phyloP scores from a whole-genome alignment of 2,797 vertebrate genomes.

The Pteropus rufus region DNA sequence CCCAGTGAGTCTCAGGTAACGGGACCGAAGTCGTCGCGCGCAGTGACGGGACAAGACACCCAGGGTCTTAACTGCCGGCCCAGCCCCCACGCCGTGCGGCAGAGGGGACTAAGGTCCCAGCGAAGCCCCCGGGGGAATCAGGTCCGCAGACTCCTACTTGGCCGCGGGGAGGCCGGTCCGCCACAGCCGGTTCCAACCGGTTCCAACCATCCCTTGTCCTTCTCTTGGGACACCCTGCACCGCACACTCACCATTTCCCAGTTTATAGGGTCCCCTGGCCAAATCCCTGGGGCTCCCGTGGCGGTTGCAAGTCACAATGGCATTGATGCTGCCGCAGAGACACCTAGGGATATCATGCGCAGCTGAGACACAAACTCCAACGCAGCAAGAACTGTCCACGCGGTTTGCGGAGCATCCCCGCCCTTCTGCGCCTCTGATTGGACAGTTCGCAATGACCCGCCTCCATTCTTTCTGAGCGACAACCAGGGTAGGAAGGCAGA shows the following conservation, averaged over 20 bases:
- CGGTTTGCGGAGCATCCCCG: no score
- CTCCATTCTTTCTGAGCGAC: background rate
- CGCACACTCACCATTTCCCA: background rate
- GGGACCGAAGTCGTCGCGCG: background rate
- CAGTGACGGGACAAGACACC: no score
- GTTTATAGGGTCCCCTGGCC: background rate
- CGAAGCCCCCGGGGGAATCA: background rate
- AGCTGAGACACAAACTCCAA: fast-evolving
- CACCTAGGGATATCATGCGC: fast-evolving
- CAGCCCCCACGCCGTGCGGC: background rate
- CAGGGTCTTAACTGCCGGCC: background rate
- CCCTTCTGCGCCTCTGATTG: background rate
- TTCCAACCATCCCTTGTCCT: background rate
- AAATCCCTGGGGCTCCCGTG: background rate
- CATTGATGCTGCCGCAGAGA: background rate
- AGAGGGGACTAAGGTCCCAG: background rate
- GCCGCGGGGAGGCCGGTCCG: background rate
- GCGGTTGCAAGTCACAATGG: background rate
- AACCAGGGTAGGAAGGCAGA: no score
- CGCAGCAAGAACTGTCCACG: no score
- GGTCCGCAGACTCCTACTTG: background rate
- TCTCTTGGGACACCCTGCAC: background rate
- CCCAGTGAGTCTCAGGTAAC: background rate
- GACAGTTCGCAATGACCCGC: background rate
- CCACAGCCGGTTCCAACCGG: no score